Percentiles rank a stretch among this genome's conserved stretches.
These are phyloP conservation scores for Amblyjoppa proteus DNA, from an alignment of 2,888 invertebrate species.

Conservation along the genomic window DNA sequence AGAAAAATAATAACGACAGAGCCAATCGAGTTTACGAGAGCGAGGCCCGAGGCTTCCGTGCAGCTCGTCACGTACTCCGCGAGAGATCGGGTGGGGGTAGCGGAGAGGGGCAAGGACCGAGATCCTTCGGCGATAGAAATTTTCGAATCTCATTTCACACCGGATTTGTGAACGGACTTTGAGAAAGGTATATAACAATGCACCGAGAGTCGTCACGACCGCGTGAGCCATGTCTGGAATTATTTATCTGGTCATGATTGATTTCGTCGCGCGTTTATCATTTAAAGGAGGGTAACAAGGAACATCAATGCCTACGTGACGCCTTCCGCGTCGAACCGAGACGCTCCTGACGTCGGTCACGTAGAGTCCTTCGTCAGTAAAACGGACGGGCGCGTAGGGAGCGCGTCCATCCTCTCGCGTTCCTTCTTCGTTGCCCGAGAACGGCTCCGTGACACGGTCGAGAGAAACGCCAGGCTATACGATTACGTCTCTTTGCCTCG, in stretches of 20 bases:
- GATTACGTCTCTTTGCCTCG: conserved; percentile 36
- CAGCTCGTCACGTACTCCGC: conserved; percentile 21
- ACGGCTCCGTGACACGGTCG: neutral
- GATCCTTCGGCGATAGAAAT: neutral
- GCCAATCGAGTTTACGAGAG: neutral
- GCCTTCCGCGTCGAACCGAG: conserved; percentile 17
- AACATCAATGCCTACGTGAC: conserved; percentile 34
- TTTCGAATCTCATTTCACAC: neutral
- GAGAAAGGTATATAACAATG: neutral
- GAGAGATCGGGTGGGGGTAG: too few relatives aligned
- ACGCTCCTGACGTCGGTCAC: conserved; percentile 66
- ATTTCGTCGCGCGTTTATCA: neutral
- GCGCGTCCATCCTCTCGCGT: conserved; percentile 46
- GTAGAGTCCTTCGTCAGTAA: conserved; percentile 44
- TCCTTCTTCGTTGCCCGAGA: conserved; percentile 20
- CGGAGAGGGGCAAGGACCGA: conserved; percentile 1
- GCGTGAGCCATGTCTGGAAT: neutral
- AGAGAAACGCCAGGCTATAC: conserved; percentile 21
- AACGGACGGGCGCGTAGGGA: conserved; percentile 13
- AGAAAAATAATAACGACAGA: neutral
- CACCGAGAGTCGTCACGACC: neutral
- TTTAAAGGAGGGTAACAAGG: neutral
- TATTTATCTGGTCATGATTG: neutral
- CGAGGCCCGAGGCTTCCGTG: conserved; percentile 21
- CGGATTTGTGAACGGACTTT: neutral